phyloP scores from a whole-genome alignment of 2,113 vertebrate genomes.

The Phaethornis superciliosus region DNA sequence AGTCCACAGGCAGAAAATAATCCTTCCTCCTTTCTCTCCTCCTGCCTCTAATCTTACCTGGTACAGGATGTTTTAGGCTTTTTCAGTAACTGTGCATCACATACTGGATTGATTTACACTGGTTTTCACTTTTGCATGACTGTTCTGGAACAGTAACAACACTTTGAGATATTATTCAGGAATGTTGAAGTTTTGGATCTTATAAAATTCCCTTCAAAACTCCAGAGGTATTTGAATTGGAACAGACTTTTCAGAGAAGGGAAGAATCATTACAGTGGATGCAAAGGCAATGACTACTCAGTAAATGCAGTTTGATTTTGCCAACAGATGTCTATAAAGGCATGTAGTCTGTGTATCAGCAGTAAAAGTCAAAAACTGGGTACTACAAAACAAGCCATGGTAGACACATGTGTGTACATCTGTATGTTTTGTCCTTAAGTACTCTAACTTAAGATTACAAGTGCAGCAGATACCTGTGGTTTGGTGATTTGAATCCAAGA shows the following conservation, averaged over 20 bases:
- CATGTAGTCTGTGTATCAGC: accelerated
- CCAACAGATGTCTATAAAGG: not conserved
- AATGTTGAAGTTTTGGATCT: not conserved
- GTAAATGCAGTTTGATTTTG: not conserved
- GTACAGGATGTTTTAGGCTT: not conserved
- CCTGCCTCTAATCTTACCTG: not conserved
- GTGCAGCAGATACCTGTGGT: not conserved
- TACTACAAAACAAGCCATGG: not conserved
- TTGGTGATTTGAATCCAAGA: not conserved
- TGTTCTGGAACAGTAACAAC: not conserved
- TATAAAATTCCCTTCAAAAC: not conserved
- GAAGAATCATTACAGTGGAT: not conserved
- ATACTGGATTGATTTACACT: not conserved
- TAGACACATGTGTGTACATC: too few species aligned
- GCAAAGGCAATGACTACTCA: not conserved
- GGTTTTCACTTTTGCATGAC: not conserved
- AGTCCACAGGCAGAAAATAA: not conserved
- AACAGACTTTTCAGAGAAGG: not conserved
- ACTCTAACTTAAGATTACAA: not conserved
- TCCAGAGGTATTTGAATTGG: not conserved
- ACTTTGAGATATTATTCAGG: not conserved
- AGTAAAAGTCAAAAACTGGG: not conserved
- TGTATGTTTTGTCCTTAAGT: not conserved
- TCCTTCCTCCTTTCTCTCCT: not conserved
- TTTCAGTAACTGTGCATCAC: not conserved